Conservation (phyloP, 2,888 invertebrate species). For the Apeira syringaria region DNA sequence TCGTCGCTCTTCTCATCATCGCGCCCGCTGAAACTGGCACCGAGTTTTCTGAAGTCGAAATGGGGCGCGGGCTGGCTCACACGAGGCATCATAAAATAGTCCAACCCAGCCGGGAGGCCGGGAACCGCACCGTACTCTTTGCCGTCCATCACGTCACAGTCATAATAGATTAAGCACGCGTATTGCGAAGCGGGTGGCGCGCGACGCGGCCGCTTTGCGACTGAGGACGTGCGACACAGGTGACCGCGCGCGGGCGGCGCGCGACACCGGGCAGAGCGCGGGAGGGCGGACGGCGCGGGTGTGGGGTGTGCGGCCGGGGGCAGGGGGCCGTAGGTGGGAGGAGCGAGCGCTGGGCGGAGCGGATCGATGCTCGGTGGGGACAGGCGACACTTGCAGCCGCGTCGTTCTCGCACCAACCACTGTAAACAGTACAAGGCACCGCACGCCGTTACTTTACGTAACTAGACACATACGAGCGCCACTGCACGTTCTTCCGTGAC, state of each 20-base stretch:
- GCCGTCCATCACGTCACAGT: conserved; percentile 79
- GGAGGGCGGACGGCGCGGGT: conserved; percentile 56
- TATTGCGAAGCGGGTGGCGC: conserved; percentile 78
- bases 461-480: conserved; percentile 41
- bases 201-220: conserved; percentile 84
- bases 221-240: conserved; percentile 84
- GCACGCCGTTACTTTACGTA: conserved; percentile 60
- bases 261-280: conserved; percentile 76
- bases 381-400: conserved; percentile 74
- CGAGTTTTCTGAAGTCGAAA: conserved; percentile 92
- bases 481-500: conserved; percentile 35
- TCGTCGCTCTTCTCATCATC: conserved; percentile 71
- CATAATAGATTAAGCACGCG: conserved; percentile 62
- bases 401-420: conserved; percentile 64
- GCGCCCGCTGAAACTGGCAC: conserved; percentile 85
- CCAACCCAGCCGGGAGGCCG: conserved; percentile 75
- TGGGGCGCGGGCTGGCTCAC: conserved; percentile 93
- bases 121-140: conserved; percentile 78
- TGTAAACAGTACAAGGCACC: conserved; percentile 63
- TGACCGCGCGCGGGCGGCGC: conserved; percentile 78
- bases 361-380: conserved; percentile 81
- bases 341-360: conserved; percentile 79
- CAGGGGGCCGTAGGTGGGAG: conserved; percentile 66
- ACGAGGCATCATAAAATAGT: conserved; percentile 82
- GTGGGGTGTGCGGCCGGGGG: conserved; percentile 37